Evolutionary conservation across 1,140 invertebrate species (phyloP).

Genomic region (Apolygus lucorum): DNA sequence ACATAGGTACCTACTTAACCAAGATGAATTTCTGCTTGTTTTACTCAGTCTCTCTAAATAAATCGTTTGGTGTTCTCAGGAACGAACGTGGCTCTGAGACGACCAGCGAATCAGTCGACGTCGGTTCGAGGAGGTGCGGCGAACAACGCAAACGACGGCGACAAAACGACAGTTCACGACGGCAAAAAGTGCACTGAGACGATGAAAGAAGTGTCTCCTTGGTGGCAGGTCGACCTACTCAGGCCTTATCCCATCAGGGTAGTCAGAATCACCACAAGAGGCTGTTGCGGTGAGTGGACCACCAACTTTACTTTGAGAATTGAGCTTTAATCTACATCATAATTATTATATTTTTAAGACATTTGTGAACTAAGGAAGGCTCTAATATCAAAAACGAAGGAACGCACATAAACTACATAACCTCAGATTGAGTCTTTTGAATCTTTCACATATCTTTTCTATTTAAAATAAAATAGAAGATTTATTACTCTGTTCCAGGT

Average conservation of each 20-base stretch:
- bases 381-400: neutral
- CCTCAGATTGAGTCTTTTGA: no score
- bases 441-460: no score
- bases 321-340: no score
- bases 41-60: no score
- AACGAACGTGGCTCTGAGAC: constrained; percentile 75
- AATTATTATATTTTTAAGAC: neutral
- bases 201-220: constrained; percentile 74
- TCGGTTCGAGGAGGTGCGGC: constrained; percentile 71
- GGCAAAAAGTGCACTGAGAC: constrained; percentile 81
- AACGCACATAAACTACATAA: no score
- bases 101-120: constrained; percentile 82
- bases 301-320: no score
- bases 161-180: constrained; percentile 70
- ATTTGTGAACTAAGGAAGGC: neutral
- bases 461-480: no score
- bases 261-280: constrained; percentile 74
- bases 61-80: no score
- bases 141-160: constrained; percentile 76
- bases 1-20: no score
- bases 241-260: constrained; percentile 72
- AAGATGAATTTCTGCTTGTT: no score
- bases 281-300: constrained; percentile 60
- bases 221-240: constrained; percentile 84
- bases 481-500: constrained; percentile 45